Evolutionary conservation across 2,888 invertebrate species (phyloP), one percentile per base, ranked within the genome.

Genomic region (Matsumyia berberina): DNA sequence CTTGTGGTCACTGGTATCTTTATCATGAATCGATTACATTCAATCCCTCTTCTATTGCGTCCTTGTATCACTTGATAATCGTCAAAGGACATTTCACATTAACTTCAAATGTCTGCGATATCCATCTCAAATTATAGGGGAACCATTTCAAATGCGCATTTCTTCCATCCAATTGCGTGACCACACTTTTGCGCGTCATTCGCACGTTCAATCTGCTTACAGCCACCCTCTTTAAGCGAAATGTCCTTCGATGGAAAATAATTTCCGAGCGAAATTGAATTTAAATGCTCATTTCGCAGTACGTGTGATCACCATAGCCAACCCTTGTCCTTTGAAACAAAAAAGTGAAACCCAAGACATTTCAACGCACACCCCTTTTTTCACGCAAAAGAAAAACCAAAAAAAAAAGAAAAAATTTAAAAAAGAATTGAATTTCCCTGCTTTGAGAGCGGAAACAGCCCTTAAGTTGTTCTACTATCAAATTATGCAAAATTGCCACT

Each of bases 401-500:
- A n/a, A n/a, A n/a, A 46, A 24, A 60, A 39, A 12, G n/a, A 33
- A 9, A 37, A 5, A 5, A 8, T 9, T 12, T 9, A 6, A 37
- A 39, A n/a, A 37, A 15, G 55, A 69, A 74, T 74, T 64, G 35
- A 55, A 58, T 73, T 73, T 66, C 33, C 31, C 11, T 58, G 29
- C 29, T 55, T 31, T 15, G 2, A 24, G 24, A 24, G 24, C 2
- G 24, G 58, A 33, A 17, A 58, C 37, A 64, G 53, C 53, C 53
- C 73, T 53, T 35, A 64, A 42, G 67, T 76, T 66, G 51, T 57
- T 60, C 69, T 29, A 35, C 64, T 70, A 72, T 77, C 70, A 62
- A 82, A 82, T 82, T 82, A 81, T 81, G 76, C 81, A 58, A 76
- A 82, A 82, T 60, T 37, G 51, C 69, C 62, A 53, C 51, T 6